Evolutionary conservation across 2,888 invertebrate genomes (phyloP).

Genomic region (Macrosiphum euphorbiae): DNA sequence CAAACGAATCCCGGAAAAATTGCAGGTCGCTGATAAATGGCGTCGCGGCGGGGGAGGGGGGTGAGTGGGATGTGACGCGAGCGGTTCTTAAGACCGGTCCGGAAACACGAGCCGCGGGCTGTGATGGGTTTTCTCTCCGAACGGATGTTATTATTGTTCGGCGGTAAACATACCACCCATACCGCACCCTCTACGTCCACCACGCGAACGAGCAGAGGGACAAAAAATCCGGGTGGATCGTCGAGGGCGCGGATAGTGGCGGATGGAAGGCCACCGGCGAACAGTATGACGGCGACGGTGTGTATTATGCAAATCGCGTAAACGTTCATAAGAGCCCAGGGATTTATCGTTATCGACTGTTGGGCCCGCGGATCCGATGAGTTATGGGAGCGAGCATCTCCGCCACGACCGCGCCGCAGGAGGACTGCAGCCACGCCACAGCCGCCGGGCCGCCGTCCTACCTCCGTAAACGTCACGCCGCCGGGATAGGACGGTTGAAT

Average conservation of each 20-base stretch:
- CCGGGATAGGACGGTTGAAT: slow-evolving; percentile 22
- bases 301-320: slow-evolving; percentile 45
- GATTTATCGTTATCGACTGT: slow-evolving; percentile 53
- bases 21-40: not conserved
- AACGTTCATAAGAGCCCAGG: slow-evolving; percentile 29
- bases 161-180: not conserved
- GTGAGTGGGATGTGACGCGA: too few relatives aligned
- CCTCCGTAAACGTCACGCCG: not conserved
- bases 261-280: not conserved
- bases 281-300: not conserved
- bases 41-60: too few relatives aligned
- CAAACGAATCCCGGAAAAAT: not conserved
- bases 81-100: not conserved
- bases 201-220: not conserved
- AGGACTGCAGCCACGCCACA: not conserved
- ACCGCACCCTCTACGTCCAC: not conserved
- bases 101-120: not conserved
- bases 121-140: not conserved
- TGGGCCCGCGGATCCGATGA: slow-evolving; percentile 8
- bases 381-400: slow-evolving; percentile 13
- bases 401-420: not conserved
- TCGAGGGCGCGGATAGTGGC: not conserved
- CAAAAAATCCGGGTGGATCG: not conserved
- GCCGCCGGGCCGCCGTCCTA: not conserved
- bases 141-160: slow-evolving; percentile 24